Conservation (phyloP, 1,140 invertebrate genomes). For the Phthorimaea operculella region DNA sequence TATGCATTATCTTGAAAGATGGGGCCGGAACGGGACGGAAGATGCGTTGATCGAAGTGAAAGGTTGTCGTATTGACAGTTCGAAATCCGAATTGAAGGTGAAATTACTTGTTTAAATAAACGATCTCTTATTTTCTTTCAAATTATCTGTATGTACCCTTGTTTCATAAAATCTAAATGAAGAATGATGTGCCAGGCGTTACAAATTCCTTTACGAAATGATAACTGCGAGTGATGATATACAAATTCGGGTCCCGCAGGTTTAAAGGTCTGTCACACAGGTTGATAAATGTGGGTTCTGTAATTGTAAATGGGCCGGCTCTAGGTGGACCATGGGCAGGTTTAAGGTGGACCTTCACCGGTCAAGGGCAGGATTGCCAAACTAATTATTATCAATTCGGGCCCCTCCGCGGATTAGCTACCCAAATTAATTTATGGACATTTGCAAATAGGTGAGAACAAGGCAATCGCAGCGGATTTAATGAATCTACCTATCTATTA, state of each 20-base stretch:
- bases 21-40: no score
- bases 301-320: neutral
- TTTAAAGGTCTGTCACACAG: neutral
- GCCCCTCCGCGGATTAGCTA: conserved; percentile 5
- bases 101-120: no score
- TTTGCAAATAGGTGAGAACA: conserved; percentile 15
- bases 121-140: no score
- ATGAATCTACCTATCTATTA: neutral
- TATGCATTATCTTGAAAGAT: no score
- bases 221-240: neutral
- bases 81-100: no score
- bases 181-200: no score
- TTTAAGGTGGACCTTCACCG: neutral
- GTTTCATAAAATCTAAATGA: no score
- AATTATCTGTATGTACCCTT: no score
- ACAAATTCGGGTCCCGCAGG: neutral
- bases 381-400: conserved; percentile 22
- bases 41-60: no score
- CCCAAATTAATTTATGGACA: conserved; percentile 21
- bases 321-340: neutral
- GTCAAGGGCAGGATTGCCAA: conserved; percentile 4
- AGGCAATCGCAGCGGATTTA: conserved; percentile 11
- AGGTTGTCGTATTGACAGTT: no score
- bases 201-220: no score
- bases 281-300: neutral